phyloP scores from a whole-genome alignment of 1,140 invertebrate species.

The Drosophila subpulchrella region DNA sequence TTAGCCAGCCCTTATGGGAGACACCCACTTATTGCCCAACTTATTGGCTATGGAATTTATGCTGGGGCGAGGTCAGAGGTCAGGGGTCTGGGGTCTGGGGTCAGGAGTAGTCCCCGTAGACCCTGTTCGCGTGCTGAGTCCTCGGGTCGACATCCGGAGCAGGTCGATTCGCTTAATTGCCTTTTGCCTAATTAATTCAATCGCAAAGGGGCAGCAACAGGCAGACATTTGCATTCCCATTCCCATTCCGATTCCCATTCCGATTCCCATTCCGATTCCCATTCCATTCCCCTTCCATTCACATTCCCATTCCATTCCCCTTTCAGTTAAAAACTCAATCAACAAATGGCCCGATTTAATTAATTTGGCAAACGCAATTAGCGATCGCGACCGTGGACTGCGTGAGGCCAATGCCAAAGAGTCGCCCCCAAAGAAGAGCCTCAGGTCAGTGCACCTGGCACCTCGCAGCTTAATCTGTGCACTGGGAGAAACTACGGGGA shows the following conservation, averaged over 20 bases:
- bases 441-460: constrained; percentile 32
- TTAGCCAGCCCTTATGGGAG: constrained; percentile 51
- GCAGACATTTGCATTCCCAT: constrained; percentile 52
- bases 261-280: constrained; percentile 16
- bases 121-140: constrained; percentile 56
- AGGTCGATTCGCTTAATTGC: constrained; percentile 78
- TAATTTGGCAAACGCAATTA: constrained; percentile 77
- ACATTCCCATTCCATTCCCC: constrained; percentile 13
- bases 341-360: constrained; percentile 69
- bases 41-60: constrained; percentile 60
- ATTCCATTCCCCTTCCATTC: constrained; percentile 20
- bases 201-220: constrained; percentile 39
- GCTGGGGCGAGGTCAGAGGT: constrained; percentile 11
- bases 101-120: constrained; percentile 32
- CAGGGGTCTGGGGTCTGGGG: not conserved
- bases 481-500: not conserved
- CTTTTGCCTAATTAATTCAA: constrained; percentile 82
- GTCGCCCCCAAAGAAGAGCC: constrained; percentile 1
- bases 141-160: constrained; percentile 52
- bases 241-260: constrained; percentile 3
- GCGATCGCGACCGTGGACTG: constrained; percentile 47
- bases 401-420: constrained; percentile 60
- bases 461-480: not conserved
- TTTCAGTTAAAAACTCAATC: constrained; percentile 52
- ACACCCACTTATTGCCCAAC: constrained; percentile 60